A percentile compares a stretch with the other conserved stretches of the same genome.
phyloP scores from a whole-genome alignment of 2,113 vertebrate species.

The Anthoscopus minutus region DNA sequence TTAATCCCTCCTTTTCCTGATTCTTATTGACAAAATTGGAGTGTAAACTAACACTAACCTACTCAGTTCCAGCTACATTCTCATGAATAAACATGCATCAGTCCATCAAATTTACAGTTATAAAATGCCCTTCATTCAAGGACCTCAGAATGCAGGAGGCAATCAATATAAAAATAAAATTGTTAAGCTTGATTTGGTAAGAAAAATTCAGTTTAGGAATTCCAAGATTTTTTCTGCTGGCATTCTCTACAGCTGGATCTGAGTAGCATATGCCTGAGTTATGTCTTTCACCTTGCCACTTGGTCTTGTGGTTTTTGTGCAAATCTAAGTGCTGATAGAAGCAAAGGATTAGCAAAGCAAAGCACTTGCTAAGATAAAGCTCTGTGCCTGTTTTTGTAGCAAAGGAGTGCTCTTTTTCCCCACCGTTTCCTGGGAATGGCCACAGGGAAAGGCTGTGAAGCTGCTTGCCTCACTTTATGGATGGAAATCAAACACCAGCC shows the following conservation, averaged over 20 bases:
- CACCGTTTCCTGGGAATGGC: background rate
- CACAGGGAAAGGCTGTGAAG: background rate
- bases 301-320: background rate
- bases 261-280: background rate
- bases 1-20: conserved; percentile 23
- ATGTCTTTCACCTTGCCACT: background rate
- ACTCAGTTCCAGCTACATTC: conserved; percentile 19
- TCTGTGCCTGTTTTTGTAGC: background rate
- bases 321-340: background rate
- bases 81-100: conserved; percentile 59
- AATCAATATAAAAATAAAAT: conserved; percentile 41
- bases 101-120: conserved; percentile 53
- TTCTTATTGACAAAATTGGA: conserved; percentile 48
- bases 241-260: background rate
- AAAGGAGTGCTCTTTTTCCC: background rate
- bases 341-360: background rate
- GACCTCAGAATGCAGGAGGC: background rate
- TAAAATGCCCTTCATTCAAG: conserved; percentile 43
- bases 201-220: background rate
- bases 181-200: background rate
- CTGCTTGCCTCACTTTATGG: background rate
- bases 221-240: background rate
- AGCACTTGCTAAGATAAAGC: background rate
- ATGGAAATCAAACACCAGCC: background rate
- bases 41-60: conserved; percentile 45